phyloP scores from a whole-genome alignment of 2,113 vertebrate species.

The Diphyllodes magnificus region DNA sequence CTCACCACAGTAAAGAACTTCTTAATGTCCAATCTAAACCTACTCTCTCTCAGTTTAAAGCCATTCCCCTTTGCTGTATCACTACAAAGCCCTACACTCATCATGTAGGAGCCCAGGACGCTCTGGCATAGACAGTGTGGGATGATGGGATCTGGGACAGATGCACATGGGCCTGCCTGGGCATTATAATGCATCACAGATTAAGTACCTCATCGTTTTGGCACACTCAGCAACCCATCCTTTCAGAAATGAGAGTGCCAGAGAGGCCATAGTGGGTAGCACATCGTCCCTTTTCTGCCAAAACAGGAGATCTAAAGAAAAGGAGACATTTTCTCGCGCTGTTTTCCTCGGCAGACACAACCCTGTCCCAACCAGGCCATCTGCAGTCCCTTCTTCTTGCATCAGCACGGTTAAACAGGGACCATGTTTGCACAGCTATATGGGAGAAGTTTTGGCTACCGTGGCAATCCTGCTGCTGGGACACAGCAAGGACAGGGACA shows the following conservation, averaged over 20 bases:
- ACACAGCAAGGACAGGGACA: neutral
- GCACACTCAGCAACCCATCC: neutral
- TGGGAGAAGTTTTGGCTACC: neutral
- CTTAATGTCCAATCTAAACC: neutral
- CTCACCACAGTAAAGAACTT: neutral
- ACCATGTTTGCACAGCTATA: neutral
- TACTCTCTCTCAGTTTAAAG: neutral
- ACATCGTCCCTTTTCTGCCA: neutral
- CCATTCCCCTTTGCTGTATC: neutral
- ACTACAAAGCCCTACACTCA: neutral
- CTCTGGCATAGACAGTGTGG: neutral
- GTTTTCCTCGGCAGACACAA: rapidly evolving
- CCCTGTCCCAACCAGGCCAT: neutral
- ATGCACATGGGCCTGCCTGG: neutral
- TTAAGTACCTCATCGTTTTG: neutral
- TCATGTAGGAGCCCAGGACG: neutral
- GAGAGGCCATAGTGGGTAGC: neutral
- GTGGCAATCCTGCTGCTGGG: neutral
- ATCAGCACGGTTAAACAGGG: neutral
- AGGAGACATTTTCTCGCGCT: neutral
- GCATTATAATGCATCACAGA: neutral
- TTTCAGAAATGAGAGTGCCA: neutral
- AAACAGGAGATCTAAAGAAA: neutral
- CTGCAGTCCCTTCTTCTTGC: neutral
- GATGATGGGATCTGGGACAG: neutral